Conservation (phyloP, 2,113 vertebrate genomes). For the Ciconia maguari region DNA sequence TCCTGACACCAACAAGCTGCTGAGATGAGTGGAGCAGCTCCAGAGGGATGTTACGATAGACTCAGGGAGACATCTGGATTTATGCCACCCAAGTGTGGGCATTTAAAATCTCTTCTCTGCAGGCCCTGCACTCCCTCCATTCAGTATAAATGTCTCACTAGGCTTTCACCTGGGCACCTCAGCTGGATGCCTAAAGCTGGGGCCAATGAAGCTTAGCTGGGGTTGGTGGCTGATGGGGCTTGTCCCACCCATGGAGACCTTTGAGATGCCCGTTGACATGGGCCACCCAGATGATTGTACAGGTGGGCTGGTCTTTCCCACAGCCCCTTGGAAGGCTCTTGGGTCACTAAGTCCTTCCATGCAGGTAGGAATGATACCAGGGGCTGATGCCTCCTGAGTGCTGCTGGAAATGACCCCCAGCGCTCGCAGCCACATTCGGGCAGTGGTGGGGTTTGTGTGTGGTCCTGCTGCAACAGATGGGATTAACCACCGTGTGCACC, state of each 20-base stretch:
- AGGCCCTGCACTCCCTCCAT: neutral
- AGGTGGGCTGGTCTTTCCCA: neutral
- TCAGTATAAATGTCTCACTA: neutral
- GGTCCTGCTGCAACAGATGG: neutral
- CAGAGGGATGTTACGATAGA: neutral
- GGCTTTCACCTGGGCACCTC: neutral
- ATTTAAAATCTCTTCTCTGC: neutral
- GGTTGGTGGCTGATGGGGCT: neutral
- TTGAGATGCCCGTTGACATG: fast-evolving
- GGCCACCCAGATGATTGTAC: neutral
- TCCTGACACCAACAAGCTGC: neutral
- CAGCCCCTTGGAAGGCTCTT: neutral
- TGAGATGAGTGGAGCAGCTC: neutral
- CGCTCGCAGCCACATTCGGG: fast-evolving
- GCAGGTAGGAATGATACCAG: neutral
- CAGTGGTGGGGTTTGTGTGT: neutral
- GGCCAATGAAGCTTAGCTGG: neutral
- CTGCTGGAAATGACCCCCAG: neutral
- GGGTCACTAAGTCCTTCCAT: neutral
- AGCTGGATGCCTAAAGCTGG: neutral
- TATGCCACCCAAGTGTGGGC: neutral
- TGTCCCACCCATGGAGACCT: neutral
- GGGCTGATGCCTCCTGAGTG: neutral
- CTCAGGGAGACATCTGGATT: neutral
- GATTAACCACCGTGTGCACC: neutral